A percentile compares a stretch with the other conserved stretches of the same genome.
phyloP scores from a whole-genome alignment of 2,888 invertebrate genomes.

The Abscondita cerata region DNA sequence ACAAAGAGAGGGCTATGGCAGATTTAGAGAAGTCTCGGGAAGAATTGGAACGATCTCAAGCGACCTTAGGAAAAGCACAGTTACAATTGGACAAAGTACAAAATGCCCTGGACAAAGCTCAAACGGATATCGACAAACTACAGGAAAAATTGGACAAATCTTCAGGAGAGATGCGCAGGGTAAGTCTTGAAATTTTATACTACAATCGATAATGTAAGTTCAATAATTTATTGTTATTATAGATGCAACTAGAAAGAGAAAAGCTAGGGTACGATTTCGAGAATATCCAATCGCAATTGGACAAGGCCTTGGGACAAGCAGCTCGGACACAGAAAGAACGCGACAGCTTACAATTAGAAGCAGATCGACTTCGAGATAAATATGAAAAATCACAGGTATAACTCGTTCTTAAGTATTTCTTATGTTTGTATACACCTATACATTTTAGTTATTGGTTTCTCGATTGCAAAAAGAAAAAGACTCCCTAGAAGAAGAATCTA shows the following conservation, averaged over 20 bases:
- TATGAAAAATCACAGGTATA: constrained; percentile 87
- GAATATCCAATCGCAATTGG: constrained; percentile 87
- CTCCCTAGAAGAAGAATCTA: constrained; percentile 79
- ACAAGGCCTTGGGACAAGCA: constrained; percentile 87
- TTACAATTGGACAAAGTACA: constrained; percentile 91
- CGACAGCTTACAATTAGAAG: constrained; percentile 83
- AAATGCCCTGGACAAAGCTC: constrained; percentile 85
- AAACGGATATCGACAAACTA: constrained; percentile 88
- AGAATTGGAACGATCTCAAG: constrained; percentile 88
- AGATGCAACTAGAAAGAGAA: constrained; percentile 90
- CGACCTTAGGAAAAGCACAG: constrained; percentile 89
- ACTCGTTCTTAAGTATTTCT: constrained; percentile 6
- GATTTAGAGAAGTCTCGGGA: constrained; percentile 88
- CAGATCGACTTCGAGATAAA: constrained; percentile 87
- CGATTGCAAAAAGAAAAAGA: constrained; percentile 91
- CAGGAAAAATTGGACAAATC: constrained; percentile 89
- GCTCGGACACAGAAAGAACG: constrained; percentile 89
- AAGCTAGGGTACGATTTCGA: constrained; percentile 91
- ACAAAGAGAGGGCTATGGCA: constrained; percentile 84
- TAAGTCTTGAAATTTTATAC: constrained; percentile 57
- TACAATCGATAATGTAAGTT: too few relatives aligned
- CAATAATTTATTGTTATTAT: too few relatives aligned
- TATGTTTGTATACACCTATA: background rate
- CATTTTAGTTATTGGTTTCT: constrained; percentile 70
- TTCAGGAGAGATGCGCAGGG: constrained; percentile 82